Percentiles rank a stretch among this genome's conserved stretches.
Conservation (phyloP, 2,113 vertebrate species). For the Etia nguti region DNA sequence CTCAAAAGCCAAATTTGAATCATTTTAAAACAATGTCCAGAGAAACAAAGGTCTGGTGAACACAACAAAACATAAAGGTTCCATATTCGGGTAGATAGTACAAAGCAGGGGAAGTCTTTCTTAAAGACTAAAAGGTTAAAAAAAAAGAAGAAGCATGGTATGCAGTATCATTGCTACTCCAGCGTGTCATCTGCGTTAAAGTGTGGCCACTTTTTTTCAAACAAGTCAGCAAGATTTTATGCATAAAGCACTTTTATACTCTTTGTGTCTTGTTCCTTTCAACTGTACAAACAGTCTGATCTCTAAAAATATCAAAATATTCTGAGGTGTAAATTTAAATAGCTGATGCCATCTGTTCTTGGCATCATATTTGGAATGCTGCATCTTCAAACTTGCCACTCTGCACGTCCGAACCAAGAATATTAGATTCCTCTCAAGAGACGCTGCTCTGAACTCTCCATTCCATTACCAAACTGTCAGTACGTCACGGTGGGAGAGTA, state of each 20-base stretch:
- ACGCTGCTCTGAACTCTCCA: constrained; percentile 16
- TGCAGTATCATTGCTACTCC: neutral
- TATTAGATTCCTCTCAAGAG: constrained; percentile 29
- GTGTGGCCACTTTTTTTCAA: neutral
- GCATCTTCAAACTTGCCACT: neutral
- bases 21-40: neutral
- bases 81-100: neutral
- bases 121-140: neutral
- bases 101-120: neutral
- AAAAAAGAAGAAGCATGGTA: neutral
- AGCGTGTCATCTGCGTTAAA: neutral
- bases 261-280: neutral
- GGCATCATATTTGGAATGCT: neutral
- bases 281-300: neutral
- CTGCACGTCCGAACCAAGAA: neutral
- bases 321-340: neutral
- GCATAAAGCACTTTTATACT: neutral
- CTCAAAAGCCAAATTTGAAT: neutral
- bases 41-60: neutral
- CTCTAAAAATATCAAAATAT: neutral
- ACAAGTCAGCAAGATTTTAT: neutral
- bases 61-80: neutral
- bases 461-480: constrained; percentile 51
- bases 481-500: constrained; percentile 21
- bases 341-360: neutral